These are phyloP conservation scores for Epirrhoe alternata DNA, from an alignment of 2,888 invertebrate genomes.

Conservation along the genomic window DNA sequence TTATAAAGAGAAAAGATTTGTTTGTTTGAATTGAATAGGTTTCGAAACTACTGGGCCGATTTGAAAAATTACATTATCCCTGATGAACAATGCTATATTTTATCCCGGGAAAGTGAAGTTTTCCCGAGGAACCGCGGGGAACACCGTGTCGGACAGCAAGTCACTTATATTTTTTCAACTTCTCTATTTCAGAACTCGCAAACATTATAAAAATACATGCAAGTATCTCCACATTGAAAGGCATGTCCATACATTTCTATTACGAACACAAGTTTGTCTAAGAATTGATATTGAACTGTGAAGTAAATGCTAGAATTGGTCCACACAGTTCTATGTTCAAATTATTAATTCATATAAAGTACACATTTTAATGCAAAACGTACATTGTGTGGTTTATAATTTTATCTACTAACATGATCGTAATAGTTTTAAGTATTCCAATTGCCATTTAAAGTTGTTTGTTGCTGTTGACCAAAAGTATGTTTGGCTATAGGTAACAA, in stretches of 20 bases:
- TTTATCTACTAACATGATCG: conserved; percentile 40
- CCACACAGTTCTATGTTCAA: conserved; percentile 49
- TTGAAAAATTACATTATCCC: too few species aligned
- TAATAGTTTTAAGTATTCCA: conserved; percentile 32
- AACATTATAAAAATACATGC: too few species aligned
- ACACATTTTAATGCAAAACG: conserved; percentile 38
- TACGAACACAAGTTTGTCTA: conserved; percentile 50
- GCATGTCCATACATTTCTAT: conserved; percentile 57
- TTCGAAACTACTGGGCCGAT: too few species aligned
- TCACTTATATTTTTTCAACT: too few species aligned
- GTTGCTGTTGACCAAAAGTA: not conserved
- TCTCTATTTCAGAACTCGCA: too few species aligned
- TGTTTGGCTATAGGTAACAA: not conserved
- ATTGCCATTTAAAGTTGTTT: conserved; percentile 22
- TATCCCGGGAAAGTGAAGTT: too few species aligned
- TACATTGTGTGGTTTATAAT: conserved; percentile 47
- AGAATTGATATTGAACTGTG: conserved; percentile 59
- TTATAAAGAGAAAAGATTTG: too few species aligned
- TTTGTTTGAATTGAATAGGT: too few species aligned
- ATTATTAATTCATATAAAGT: conserved; percentile 58
- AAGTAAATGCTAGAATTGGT: conserved; percentile 58
- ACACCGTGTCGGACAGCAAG: too few species aligned
- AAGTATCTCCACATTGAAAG: conserved; percentile 23
- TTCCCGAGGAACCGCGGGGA: too few species aligned
- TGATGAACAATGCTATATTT: too few species aligned